Base-by-base conservation (phyloP, 64 coral and sea anemone species). In the Montipora foliosa region DNA sequence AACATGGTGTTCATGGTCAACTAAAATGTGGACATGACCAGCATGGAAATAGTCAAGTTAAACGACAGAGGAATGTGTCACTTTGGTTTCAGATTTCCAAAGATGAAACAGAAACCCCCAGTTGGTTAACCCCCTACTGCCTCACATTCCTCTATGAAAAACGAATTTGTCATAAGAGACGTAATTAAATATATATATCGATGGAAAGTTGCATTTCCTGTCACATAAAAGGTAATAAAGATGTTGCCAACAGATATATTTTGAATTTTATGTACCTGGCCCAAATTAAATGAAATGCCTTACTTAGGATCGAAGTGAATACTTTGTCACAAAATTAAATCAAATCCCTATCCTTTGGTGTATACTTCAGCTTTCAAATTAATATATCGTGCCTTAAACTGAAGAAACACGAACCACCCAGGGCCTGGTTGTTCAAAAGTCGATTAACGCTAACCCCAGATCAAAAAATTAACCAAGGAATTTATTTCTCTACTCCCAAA, bases 131-230 rank as follows among this genome's bases (percentile, higher is more conserved):
- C 74, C 74, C 70, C 74, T 76, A 76, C 74, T 76, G 74, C 25
- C 4, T 12, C 9, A 64, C 61, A 64, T 64, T 64, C 15, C 61
- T 64, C 14, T 64, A 64, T 64, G 11, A 64, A 64, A 64, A 64
- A 64, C 61, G 3, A 7, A 73, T 73, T 73, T 73, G 69, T 73
- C 69, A 73, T 73, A 73, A 73, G 69, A 73, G 69, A 73, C 22
- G 22, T 73, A 73, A 73, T 49, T 5, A 48, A 29, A 29, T 29
- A 22, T 19, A 78, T 78, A 78, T 49, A 78, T 78, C 11, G 76
- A 49, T 8, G 46, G 76, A 78, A 78, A 78, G 76, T 78, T 78
- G 76, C 76, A 52, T 78, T 78, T 78, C 76, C 47, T 78, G 76
- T 16, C 76, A 78, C 76, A 78, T 52, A 64, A 78, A 78, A 78